Conservation (phyloP, 2,797 vertebrate species). For the Danio jaintianensis region DNA sequence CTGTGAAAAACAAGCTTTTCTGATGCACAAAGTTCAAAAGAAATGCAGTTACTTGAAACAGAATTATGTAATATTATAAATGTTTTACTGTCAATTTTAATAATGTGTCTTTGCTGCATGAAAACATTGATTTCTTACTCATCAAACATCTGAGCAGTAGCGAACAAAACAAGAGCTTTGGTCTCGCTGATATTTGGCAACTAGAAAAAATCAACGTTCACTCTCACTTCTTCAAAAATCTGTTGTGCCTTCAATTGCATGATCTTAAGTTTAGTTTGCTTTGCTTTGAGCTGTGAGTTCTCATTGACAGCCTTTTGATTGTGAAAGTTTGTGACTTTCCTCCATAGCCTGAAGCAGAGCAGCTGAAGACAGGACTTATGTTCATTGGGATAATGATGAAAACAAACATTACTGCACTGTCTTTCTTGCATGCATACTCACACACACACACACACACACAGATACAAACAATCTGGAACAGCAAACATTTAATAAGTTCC, state of each 20-base stretch:
- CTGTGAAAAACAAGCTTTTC: no score
- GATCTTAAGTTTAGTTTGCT: background rate
- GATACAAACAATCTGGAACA: constrained; percentile 33
- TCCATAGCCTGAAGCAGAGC: constrained; percentile 8
- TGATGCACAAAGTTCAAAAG: no score
- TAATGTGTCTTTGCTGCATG: no score
- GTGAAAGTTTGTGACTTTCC: background rate
- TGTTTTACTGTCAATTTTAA: no score
- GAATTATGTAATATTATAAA: no score
- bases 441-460: constrained; percentile 42
- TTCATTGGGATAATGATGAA: constrained; percentile 35
- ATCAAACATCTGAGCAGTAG: background rate
- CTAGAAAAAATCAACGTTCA: background rate
- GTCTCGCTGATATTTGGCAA: background rate
- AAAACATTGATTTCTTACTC: no score
- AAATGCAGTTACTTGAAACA: no score
- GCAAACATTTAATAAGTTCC: constrained; percentile 55
- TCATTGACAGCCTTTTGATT: constrained; percentile 11
- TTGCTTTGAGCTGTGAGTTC: background rate
- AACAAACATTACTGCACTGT: constrained; percentile 8
- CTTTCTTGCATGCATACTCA: background rate
- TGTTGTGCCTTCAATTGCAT: background rate
- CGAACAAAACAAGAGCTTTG: background rate
- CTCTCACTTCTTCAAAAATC: background rate
- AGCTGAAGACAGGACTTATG: constrained; percentile 3